Evolutionary conservation across 1,140 invertebrate species (phyloP), one percentile per base, ranked within the genome.

Genomic region (Rhagoletis zephyria): DNA sequence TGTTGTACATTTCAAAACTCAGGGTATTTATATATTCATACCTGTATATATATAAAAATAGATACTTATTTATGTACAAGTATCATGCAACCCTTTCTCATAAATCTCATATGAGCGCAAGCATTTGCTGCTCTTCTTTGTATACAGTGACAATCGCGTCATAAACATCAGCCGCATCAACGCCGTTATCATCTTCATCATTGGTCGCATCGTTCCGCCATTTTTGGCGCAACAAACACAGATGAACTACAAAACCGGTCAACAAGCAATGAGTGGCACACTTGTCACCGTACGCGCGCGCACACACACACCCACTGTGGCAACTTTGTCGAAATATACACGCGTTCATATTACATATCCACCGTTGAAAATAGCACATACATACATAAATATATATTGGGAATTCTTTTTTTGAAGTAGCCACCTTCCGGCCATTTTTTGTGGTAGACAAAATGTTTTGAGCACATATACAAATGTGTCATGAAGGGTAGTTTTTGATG

Each of bases 221-320:
- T 81, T 51, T 48, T 81, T 81, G 74, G 16, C 42, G n/a, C 74
- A 59, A 9, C 74, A 56, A 81, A 81, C 51, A 30, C 7, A 48
- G 56, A 56, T 6, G 40, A 56, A 51, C 48, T 19, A 10, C 42
- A 10, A n/a, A 56, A 81, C 7, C 19, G 4, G 51, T 16, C 16
- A 56, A 42, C 48, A 42, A 74, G 48, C 45, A 81, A 81, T 81
- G 48, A 81, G 74, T 81, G 51, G 48, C 48, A 30, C 12, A 56
- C 70, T 56, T 77, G n/a, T 4, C 42, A 45, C 4, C 70, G 40
- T 10, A 70, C 40, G 0, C 2, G 45, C 4, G 14, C 70, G 16
- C 4, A 51, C 45, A 45, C 16, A 56, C 74, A 81, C 1, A 56
- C 74, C 59, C 1, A 56, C 48, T 30, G 3, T 56, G 2, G 51